phyloP scores from a whole-genome alignment of 2,113 vertebrate species.

The Pseudorhombus dupliciocellatus region DNA sequence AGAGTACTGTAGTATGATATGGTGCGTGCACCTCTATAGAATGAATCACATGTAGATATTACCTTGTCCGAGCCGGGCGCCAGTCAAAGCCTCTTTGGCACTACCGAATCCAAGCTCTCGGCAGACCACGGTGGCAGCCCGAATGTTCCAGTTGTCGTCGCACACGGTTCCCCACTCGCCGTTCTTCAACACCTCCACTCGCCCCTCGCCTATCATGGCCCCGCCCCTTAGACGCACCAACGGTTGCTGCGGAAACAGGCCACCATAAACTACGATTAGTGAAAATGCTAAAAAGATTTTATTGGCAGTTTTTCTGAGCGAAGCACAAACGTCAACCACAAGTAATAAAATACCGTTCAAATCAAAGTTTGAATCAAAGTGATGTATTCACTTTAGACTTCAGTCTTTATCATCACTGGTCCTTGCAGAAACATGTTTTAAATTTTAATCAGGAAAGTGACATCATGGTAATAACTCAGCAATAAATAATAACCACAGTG shows the following conservation, averaged over 20 bases:
- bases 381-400: background rate
- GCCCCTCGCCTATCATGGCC: slow-evolving; percentile 89
- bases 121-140: slow-evolving; percentile 91
- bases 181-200: slow-evolving; percentile 93
- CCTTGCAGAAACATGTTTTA: too few species aligned
- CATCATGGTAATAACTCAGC: background rate
- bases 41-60: background rate
- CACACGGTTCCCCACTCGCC: slow-evolving; percentile 95
- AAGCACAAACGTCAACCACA: too few species aligned
- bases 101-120: slow-evolving; percentile 93
- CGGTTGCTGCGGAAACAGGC: slow-evolving; percentile 84
- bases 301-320: too few species aligned
- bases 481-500: slow-evolving; percentile 7
- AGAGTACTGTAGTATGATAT: too few species aligned
- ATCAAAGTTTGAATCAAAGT: background rate
- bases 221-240: slow-evolving; percentile 92
- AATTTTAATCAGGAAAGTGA: too few species aligned
- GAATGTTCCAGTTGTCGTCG: slow-evolving; percentile 90
- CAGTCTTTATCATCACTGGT: background rate
- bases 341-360: too few species aligned
- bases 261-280: background rate
- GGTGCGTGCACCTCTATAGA: too few species aligned
- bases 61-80: slow-evolving; percentile 91
- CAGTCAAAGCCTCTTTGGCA: slow-evolving; percentile 88
- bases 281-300: background rate